Evolutionary conservation across 1,140 invertebrate species (phyloP), one percentile per base, ranked within the genome.

Genomic region (Papilio aristodemus): DNA sequence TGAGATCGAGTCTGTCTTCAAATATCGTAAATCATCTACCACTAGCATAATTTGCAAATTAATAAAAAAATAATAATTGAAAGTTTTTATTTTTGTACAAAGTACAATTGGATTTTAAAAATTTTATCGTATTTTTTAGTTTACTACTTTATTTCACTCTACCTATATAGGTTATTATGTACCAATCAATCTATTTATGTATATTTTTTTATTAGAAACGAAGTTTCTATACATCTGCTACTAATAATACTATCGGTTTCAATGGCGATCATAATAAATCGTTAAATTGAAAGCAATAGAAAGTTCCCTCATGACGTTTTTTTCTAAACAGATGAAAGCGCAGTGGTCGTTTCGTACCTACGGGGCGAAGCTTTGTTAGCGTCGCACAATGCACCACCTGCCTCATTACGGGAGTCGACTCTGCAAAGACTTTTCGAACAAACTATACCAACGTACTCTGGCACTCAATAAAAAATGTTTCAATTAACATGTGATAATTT

Each of bases 311-410:
- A 39, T 25, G 43, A 50, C 25, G 41, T 43, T 66, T 66, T 66
- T 66, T 66, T 54, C 19, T 14, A 32, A 43, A 66, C 43, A n/a
- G 27, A 46, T 46, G 41, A 50, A 66, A 66, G 43, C 22, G 41
- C 43, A 66, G 43, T 41, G 38, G 60, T 38, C 36, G n/a, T n/a
- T n/a, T n/a, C n/a, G 59, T 64, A 41, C 37, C 60, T 36, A 59
- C 58, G 41, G 9, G 63, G 13, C 43, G 19, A 17, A 36, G 41
- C 41, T 11, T 66, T 66, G 63, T 66, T 66, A 66, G 25, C 25
- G 14, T 36, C 39, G n/a, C 27, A 66, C 63, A 66, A 66, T 50
- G 14, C 63, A 66, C 63, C 63, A 66, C 63, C 63, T 66, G 63
- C 63, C 63, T 66, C 41, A 50, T 50, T 66, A 66, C 43, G 41